Base-by-base conservation (phyloP, 2,113 vertebrate species). In the Pantherophis guttatus region DNA sequence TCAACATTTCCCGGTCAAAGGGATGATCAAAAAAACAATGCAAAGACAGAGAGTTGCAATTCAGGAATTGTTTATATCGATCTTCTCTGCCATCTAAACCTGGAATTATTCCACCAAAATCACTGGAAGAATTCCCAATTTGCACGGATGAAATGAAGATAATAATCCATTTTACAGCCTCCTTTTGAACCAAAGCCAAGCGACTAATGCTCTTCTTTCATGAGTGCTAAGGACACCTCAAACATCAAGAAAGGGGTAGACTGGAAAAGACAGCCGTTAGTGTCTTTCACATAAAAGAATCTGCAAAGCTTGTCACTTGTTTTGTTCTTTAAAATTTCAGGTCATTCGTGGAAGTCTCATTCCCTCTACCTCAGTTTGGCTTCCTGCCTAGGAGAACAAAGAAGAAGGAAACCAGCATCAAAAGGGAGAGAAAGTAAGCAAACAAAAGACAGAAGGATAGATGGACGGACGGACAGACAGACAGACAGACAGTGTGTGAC, bases 391-490 rank as follows among this genome's bases (percentile, higher is more conserved):
- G 3, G 92, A 94, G 59, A 95, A 29, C 1, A 91, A 58, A 91
- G 50, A 95, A 93, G 92, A 94, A 88, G 92, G 94, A 96, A 96
- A 93, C 50, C 44, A 90, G 57, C 57, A 65, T 26, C 48, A 92
- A 96, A 95, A 86, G 95, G 93, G 8, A 29, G 3, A 65, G 9
- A 90, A 87, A 87, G 13, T 10, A 54, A 87, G 15, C 52, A 54
- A 87, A 26, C 50, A 50, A 29, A 23, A 91, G 95, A 96, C 92
- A 96, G 96, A 96, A 86, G 91, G 94, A 17, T 0, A 89, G 96
- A 96, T 87, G 91, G 94, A 96, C 88, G 4, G 44, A 48, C 44
- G 44, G 96, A 96, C 92, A 96, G 95, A 96, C 3, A 90, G 94
- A 3, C 26, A 92, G 96, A 96, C 93, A 96, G 95, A 96, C 88